phyloP scores from a whole-genome alignment of 2,888 invertebrate genomes.

The Hyposoter didymator region DNA sequence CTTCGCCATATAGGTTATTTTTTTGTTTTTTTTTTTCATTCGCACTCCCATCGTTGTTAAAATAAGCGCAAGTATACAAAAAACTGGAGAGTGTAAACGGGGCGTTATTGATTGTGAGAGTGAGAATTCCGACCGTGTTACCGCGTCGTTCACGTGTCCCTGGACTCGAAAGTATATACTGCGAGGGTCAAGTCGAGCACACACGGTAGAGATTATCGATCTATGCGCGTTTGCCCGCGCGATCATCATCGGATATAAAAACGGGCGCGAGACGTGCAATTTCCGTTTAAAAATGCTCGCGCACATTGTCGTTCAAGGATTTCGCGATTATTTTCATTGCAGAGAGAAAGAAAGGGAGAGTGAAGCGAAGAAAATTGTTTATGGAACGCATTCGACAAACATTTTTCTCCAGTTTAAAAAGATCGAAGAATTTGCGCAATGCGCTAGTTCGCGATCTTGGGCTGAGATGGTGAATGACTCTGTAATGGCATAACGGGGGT shows the following conservation, averaged over 20 bases:
- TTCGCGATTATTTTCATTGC: neutral
- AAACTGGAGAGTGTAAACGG: constrained; percentile 68
- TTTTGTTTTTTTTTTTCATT: neutral
- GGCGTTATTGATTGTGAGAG: constrained; percentile 72
- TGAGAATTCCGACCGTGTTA: constrained; percentile 62
- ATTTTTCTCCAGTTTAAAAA: neutral
- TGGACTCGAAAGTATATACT: constrained; percentile 65
- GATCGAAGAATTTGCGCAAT: constrained; percentile 65
- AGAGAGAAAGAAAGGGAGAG: neutral
- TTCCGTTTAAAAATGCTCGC: neutral
- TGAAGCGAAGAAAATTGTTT: neutral
- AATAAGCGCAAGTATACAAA: constrained; percentile 27
- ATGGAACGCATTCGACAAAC: neutral
- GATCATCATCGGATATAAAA: constrained; percentile 52
- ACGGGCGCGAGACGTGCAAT: constrained; percentile 11
- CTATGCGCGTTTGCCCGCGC: constrained; percentile 51
- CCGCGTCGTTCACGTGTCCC: constrained; percentile 65
- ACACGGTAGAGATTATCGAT: constrained; percentile 63
- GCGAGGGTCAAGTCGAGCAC: constrained; percentile 69
- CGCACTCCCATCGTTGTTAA: constrained; percentile 10
- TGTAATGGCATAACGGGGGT: constrained; percentile 31
- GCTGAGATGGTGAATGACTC: constrained; percentile 24
- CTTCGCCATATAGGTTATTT: neutral
- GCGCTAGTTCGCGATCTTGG: constrained; percentile 53
- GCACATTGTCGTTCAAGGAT: constrained; percentile 1